Evolutionary conservation across 1,140 invertebrate species (phyloP), one percentile per base, ranked within the genome.

Genomic region (Zaprionus tsacasi): DNA sequence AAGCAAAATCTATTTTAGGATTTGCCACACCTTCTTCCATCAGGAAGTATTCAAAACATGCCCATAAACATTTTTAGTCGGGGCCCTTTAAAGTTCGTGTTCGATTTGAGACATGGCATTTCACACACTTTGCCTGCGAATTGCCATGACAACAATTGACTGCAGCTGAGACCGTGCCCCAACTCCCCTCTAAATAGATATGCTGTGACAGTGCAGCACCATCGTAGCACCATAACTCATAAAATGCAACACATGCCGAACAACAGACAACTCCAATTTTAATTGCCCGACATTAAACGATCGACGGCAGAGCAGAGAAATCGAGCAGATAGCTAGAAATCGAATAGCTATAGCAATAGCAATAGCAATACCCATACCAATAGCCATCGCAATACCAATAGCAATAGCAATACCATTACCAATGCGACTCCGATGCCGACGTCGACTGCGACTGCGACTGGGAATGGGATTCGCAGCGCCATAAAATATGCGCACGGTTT

Each of bases 241-340:
- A 88, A 71, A 59, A 68, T 54, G 52, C 60, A 60, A 30, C 58
- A 71, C 73, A 72, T 58, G 54, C 33, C 54, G 63, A 45, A 58
- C 50, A 77, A 72, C 63, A 76, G 76, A 79, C 66, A 83, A 75
- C 77, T 83, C 81, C 77, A 89, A 83, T 89, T 89, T 89, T 89
- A 89, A 89, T 89, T 89, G 85, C 85, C 79, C 86, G 79, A 89
- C 86, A 89, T 89, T 89, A 89, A 89, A 89, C 85, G 85, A 89
- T 87, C 83, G 83, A 70, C 78, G 67, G 58, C 76, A 45, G 50
- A 30, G 50, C 21, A 13, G 52, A 60, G 63, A 48, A 58, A 38
- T 54, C 21, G 64, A 38, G 21, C 43, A 27, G 58, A 64, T 63
- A 55, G 55, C 40, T 36, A 57, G 54, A 66, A 65, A 54, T 61